Evolutionary conservation across 2,888 invertebrate genomes (phyloP).

Genomic region (Harpagoxenus sublaevis): DNA sequence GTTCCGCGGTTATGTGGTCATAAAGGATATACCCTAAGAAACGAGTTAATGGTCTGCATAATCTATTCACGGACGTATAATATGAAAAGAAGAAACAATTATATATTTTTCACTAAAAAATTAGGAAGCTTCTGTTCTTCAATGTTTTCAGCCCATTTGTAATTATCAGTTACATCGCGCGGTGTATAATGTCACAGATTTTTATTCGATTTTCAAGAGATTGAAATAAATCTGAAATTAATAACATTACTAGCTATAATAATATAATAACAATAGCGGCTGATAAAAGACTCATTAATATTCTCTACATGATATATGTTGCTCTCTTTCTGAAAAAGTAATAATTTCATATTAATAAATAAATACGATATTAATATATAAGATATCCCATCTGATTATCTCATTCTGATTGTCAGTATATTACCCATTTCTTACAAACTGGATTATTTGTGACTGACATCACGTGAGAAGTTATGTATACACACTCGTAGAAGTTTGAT

Average conservation of each 20-base stretch:
- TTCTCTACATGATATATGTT: too few relatives aligned
- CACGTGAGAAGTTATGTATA: neutral
- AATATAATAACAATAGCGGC: neutral
- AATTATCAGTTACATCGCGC: neutral
- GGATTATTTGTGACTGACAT: neutral
- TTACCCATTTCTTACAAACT: neutral
- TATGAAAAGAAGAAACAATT: neutral
- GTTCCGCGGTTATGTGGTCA: constrained; percentile 23
- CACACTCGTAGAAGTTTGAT: neutral
- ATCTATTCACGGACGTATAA: neutral
- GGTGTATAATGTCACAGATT: neutral
- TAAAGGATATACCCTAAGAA: constrained; percentile 48
- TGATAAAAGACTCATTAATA: constrained; percentile 8
- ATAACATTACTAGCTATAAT: neutral
- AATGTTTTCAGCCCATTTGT: neutral
- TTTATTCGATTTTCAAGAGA: neutral
- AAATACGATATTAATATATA: neutral
- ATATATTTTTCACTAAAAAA: neutral
- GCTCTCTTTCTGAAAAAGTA: neutral
- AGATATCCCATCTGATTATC: neutral
- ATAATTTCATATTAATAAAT: neutral
- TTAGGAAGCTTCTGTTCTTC: neutral
- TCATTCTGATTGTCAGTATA: neutral
- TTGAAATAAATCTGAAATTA: constrained; percentile 16
- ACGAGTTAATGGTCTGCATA: constrained; percentile 9